These are phyloP conservation scores for Salvelinus namaycush DNA, from an alignment of 2,113 vertebrate species.

Conservation along the genomic window DNA sequence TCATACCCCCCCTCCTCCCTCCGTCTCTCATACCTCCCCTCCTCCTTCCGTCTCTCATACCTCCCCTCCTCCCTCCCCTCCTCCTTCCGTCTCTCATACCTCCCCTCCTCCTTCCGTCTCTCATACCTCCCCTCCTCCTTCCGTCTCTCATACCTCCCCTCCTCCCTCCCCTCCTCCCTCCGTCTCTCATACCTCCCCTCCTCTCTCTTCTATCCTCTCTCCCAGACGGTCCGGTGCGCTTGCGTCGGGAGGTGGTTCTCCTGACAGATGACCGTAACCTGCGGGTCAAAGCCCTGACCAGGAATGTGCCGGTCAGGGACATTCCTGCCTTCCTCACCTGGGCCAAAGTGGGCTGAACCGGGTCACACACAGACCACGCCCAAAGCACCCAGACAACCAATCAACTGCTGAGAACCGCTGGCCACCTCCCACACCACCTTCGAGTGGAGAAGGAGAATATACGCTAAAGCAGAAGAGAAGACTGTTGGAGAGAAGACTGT, in stretches of 20 bases:
- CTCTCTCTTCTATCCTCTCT: constrained; percentile 14
- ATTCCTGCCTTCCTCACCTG: constrained; percentile 95
- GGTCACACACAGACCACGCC: constrained; percentile 21
- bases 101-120: not conserved
- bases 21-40: too few species aligned
- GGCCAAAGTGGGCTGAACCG: constrained; percentile 95
- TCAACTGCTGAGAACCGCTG: constrained; percentile 59
- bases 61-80: too few species aligned
- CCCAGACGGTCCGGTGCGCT: constrained; percentile 84
- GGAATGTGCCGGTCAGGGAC: constrained; percentile 94
- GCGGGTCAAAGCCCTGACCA: constrained; percentile 93
- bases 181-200: not conserved
- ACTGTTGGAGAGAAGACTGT: constrained; percentile 28
- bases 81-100: too few species aligned
- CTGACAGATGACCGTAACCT: constrained; percentile 96
- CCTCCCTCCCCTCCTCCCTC: not conserved
- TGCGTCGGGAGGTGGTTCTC: constrained; percentile 91
- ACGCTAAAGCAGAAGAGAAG: constrained; percentile 50
- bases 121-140: not conserved
- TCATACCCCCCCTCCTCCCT: too few species aligned
- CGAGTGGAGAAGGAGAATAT: constrained; percentile 44
- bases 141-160: too few species aligned
- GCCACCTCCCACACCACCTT: constrained; percentile 49
- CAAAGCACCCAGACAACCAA: constrained; percentile 24
- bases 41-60: too few species aligned